Percentiles rank a stretch among this genome's conserved stretches.
These are phyloP conservation scores for Incurvaria masculella DNA, from an alignment of 2,888 invertebrate genomes.

Conservation along the genomic window DNA sequence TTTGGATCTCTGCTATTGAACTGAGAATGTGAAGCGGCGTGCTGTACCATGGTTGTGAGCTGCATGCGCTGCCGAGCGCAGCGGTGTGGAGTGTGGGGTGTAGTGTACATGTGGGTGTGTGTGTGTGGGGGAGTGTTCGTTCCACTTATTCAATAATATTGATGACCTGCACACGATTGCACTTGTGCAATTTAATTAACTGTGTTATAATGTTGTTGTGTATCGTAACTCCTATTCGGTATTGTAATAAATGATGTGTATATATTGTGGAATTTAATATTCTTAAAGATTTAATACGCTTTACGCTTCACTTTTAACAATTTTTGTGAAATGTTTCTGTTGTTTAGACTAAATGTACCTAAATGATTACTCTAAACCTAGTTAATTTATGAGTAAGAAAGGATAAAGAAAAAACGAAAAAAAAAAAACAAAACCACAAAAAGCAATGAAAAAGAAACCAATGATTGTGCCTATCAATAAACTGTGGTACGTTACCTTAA, in stretches of 20 bases:
- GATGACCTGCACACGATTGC: slow-evolving; percentile 52
- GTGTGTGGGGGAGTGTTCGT: no score
- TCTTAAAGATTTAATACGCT: slow-evolving; percentile 53
- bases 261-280: slow-evolving; percentile 53
- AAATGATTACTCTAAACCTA: slow-evolving; percentile 43
- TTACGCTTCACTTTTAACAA: slow-evolving; percentile 52
- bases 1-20: not conserved
- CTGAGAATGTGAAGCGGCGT: not conserved
- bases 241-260: slow-evolving; percentile 39
- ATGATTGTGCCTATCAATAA: slow-evolving; percentile 56
- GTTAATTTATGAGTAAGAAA: slow-evolving; percentile 15
- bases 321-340: slow-evolving; percentile 55
- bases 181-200: slow-evolving; percentile 55
- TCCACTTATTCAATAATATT: no score
- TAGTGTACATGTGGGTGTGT: no score
- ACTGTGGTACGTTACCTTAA: slow-evolving; percentile 56
- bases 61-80: no score
- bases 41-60: not conserved
- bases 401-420: slow-evolving; percentile 21
- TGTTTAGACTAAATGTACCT: slow-evolving; percentile 57
- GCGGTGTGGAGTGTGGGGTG: no score
- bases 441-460: slow-evolving; percentile 43
- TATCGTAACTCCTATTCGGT: slow-evolving; percentile 52
- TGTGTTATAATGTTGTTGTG: slow-evolving; percentile 56
- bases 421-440: slow-evolving; percentile 25